Conservation (phyloP, 2,888 invertebrate species). For the Gastrophysa polygoni region DNA sequence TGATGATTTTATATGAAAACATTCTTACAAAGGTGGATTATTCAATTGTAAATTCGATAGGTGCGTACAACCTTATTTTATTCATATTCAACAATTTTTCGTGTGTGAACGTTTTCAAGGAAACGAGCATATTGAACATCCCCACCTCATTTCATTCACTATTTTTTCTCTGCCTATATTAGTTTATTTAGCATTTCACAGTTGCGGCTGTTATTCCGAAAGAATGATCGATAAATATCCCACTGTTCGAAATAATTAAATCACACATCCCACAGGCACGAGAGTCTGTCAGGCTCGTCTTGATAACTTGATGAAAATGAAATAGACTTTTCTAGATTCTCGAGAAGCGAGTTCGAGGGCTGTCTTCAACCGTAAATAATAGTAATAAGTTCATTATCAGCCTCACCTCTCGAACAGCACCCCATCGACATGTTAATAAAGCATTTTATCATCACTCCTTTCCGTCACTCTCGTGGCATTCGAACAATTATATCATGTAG, state of each 20-base stretch:
- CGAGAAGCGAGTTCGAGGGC: neutral
- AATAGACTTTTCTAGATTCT: neutral
- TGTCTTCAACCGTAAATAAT: neutral
- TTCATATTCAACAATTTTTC: too few species aligned
- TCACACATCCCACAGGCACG: conserved; percentile 1
- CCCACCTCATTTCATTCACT: too few species aligned
- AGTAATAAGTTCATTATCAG: conserved; percentile 17
- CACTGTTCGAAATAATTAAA: conserved; percentile 9
- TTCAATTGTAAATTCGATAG: too few species aligned
- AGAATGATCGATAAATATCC: neutral
- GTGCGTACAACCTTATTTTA: too few species aligned
- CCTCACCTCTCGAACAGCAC: conserved; percentile 10
- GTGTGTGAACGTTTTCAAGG: too few species aligned
- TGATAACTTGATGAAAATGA: neutral
- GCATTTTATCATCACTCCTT: conserved; percentile 6
- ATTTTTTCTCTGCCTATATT: too few species aligned
- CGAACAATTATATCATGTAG: neutral
- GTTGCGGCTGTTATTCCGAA: too few species aligned
- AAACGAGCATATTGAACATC: too few species aligned
- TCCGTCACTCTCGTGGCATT: neutral
- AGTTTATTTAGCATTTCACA: too few species aligned
- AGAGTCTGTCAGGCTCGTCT: conserved; percentile 6
- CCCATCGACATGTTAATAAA: conserved; percentile 17
- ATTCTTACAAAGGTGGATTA: too few species aligned
- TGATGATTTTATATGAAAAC: too few species aligned